Percentiles rank a stretch among this genome's conserved stretches.
These are phyloP conservation scores for Kryptopterus vitreolus DNA, from an alignment of 2,797 vertebrate genomes.

Conservation along the genomic window DNA sequence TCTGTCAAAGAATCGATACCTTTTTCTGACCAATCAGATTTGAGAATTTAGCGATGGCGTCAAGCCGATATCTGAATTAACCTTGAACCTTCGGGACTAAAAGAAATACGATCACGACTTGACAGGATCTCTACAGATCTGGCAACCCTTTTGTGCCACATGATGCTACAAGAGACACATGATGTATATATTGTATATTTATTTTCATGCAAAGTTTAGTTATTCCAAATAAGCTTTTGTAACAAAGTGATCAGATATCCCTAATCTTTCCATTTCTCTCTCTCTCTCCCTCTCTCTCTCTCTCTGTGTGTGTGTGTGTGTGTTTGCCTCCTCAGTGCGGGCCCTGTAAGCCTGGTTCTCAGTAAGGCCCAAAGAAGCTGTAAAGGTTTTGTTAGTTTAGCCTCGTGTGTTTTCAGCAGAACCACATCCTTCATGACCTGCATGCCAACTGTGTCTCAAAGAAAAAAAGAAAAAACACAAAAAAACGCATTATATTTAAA, in stretches of 20 bases:
- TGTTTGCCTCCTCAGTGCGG: conserved; percentile 71
- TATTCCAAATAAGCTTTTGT: background rate
- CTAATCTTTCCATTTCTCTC: conserved; percentile 34
- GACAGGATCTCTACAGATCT: background rate
- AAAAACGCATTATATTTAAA: conserved; percentile 37
- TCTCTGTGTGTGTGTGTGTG: too few species aligned
- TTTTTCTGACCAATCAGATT: background rate
- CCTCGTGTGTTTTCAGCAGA: conserved; percentile 74
- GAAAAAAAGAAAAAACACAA: background rate
- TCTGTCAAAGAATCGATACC: background rate
- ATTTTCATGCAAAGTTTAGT: background rate
- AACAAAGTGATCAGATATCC: background rate
- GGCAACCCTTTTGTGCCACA: background rate
- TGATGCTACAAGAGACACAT: too few species aligned
- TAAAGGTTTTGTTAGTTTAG: conserved; percentile 72
- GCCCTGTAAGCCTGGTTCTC: conserved; percentile 64
- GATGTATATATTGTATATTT: background rate
- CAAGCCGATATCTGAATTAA: background rate
- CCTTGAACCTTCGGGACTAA: background rate
- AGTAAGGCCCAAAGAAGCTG: conserved; percentile 65
- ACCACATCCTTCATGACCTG: conserved; percentile 70
- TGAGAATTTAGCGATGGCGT: background rate
- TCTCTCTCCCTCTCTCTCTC: conserved; percentile 54
- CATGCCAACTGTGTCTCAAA: conserved; percentile 63
- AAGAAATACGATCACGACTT: background rate